These are phyloP conservation scores for Ctenodactylus gundi DNA, from an alignment of 2,113 vertebrate species.

Conservation along the genomic window DNA sequence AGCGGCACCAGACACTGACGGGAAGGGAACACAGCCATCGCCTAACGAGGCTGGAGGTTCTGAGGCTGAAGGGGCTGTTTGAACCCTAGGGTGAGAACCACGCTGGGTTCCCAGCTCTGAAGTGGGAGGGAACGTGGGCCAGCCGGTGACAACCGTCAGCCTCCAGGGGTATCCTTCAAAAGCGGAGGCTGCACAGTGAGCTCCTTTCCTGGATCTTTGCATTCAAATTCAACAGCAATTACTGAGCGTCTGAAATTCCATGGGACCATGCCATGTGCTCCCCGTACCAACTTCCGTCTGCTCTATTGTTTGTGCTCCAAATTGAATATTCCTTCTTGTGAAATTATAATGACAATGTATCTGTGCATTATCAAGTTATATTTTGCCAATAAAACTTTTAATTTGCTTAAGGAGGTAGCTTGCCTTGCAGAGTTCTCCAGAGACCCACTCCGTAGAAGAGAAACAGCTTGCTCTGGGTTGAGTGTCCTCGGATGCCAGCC, in stretches of 20 bases:
- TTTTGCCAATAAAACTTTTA: slow-evolving; percentile 62
- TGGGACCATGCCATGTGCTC: not conserved
- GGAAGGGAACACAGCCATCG: not conserved
- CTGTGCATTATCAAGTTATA: slow-evolving; percentile 34
- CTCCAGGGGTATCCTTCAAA: slow-evolving; percentile 8
- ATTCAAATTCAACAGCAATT: slow-evolving; percentile 16
- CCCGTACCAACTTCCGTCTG: not conserved
- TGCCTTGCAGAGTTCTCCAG: slow-evolving; percentile 27
- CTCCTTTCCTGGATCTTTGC: not conserved
- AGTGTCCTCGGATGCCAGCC: not conserved
- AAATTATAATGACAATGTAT: slow-evolving; percentile 33
- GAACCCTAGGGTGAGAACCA: not conserved
- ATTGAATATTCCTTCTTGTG: slow-evolving; percentile 2
- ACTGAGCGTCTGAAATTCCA: not conserved
- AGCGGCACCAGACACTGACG: not conserved
- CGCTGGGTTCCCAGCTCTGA: not conserved
- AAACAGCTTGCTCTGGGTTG: slow-evolving; percentile 19
- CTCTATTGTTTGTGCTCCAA: not conserved
- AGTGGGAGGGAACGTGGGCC: not conserved
- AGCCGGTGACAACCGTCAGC: not conserved
- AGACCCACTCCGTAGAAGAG: slow-evolving; percentile 25
- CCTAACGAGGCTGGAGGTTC: not conserved
- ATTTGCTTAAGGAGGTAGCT: slow-evolving; percentile 54
- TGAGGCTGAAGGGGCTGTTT: not conserved
- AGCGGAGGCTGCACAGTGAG: not conserved